A percentile compares a stretch with the other conserved stretches of the same genome.
phyloP scores from a whole-genome alignment of 2,113 vertebrate species.

The Rutilus rutilus region DNA sequence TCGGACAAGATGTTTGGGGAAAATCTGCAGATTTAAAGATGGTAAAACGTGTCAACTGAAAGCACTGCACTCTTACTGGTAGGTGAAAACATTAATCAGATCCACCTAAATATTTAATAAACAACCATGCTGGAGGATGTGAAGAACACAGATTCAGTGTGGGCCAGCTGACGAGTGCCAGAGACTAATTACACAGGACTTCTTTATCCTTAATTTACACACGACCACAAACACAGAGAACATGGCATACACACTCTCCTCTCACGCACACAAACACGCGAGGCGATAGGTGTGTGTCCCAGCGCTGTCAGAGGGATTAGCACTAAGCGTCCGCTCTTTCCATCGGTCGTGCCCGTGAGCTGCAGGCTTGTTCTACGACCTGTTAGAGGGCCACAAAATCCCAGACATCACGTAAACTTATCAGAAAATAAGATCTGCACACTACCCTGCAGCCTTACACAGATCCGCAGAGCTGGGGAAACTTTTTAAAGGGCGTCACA shows the following conservation, averaged over 20 bases:
- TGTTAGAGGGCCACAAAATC: constrained; percentile 50
- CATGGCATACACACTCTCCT: constrained; percentile 60
- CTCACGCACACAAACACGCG: constrained; percentile 36
- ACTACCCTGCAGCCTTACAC: constrained; percentile 49
- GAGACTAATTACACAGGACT: background rate
- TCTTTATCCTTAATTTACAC: constrained; percentile 1
- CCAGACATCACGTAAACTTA: constrained; percentile 55
- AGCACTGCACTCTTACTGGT: background rate
- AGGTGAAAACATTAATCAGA: background rate
- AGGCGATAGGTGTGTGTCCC: constrained; percentile 41
- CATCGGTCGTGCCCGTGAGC: constrained; percentile 48
- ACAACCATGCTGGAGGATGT: background rate
- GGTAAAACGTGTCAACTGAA: background rate
- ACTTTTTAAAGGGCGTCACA: constrained; percentile 54
- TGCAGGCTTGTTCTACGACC: constrained; percentile 49
- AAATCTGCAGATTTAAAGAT: background rate
- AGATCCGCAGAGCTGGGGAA: constrained; percentile 46
- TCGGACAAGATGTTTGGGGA: background rate
- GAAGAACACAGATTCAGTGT: background rate
- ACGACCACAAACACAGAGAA: constrained; percentile 10
- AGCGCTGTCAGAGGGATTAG: constrained; percentile 51
- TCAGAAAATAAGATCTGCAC: constrained; percentile 63
- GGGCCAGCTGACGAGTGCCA: background rate
- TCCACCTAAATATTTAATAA: background rate
- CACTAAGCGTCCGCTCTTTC: constrained; percentile 52